A percentile compares a stretch with the other conserved stretches of the same genome.
These are phyloP conservation scores for Macrotus californicus DNA, from an alignment of 2,113 vertebrate species.

Conservation along the genomic window DNA sequence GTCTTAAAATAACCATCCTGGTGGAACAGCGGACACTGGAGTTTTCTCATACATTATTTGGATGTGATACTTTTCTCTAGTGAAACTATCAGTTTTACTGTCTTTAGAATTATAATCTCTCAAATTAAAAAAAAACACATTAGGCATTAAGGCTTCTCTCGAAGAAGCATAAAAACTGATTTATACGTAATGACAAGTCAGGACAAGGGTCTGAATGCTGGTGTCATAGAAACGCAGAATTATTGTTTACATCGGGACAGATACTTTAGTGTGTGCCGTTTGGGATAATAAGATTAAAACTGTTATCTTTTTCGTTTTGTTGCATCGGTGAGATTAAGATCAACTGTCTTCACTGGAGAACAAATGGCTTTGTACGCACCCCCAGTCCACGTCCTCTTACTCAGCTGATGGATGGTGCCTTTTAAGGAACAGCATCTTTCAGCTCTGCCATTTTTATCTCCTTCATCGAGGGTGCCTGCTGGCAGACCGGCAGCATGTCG, in stretches of 20 bases:
- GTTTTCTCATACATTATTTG: slow-evolving; percentile 37
- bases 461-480: slow-evolving; percentile 71
- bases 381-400: slow-evolving; percentile 32
- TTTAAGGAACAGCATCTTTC: slow-evolving; percentile 68
- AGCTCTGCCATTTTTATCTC: slow-evolving; percentile 75
- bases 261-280: slow-evolving; percentile 3
- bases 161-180: slow-evolving; percentile 53
- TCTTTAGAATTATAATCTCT: slow-evolving; percentile 55
- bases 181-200: neutral
- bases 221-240: neutral
- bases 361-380: neutral
- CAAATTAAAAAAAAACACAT: slow-evolving; percentile 22
- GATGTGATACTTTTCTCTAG: slow-evolving; percentile 19
- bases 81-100: slow-evolving; percentile 39
- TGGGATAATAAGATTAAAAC: slow-evolving; percentile 47
- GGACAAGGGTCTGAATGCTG: neutral
- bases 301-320: slow-evolving; percentile 10
- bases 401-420: slow-evolving; percentile 36
- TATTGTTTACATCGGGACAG: slow-evolving; percentile 40
- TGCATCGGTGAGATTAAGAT: neutral
- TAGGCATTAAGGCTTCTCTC: slow-evolving; percentile 31
- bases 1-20: slow-evolving; percentile 44
- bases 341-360: neutral
- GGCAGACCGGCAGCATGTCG: slow-evolving; percentile 72
- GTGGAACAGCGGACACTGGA: neutral